phyloP scores from a whole-genome alignment of 2,113 vertebrate species.

The Sialia sialis region DNA sequence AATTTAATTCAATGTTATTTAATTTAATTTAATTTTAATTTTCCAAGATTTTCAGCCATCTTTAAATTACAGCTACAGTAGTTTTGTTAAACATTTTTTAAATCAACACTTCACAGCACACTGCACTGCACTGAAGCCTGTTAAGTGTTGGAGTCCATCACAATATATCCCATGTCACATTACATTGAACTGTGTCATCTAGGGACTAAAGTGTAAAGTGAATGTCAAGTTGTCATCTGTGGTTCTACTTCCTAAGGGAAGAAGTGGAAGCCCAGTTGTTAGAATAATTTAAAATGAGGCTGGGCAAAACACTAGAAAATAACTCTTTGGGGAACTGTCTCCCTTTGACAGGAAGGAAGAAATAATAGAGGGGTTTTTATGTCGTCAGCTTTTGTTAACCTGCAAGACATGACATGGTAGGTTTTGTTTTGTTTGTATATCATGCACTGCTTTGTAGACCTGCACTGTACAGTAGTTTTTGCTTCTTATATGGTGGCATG shows the following conservation, averaged over 20 bases:
- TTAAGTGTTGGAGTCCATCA: conserved; percentile 8
- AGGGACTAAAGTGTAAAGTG: background rate
- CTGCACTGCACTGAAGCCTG: background rate
- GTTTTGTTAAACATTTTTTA: background rate
- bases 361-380: background rate
- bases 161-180: conserved; percentile 15
- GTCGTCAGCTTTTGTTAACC: background rate
- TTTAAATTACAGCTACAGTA: background rate
- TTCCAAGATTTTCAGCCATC: background rate
- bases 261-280: background rate
- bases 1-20: background rate
- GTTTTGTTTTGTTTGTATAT: background rate
- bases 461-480: background rate
- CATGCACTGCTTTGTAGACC: background rate
- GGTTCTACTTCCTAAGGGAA: conserved; percentile 12
- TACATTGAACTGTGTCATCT: background rate
- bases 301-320: background rate
- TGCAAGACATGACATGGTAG: background rate
- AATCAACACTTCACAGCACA: background rate
- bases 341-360: background rate
- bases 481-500: background rate
- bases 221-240: conserved; percentile 34
- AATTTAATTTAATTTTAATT: background rate
- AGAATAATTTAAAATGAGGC: conserved; percentile 28
- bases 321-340: background rate